Evolutionary conservation across 1,140 invertebrate genomes (phyloP).

Genomic region (Drosophila nikananu): DNA sequence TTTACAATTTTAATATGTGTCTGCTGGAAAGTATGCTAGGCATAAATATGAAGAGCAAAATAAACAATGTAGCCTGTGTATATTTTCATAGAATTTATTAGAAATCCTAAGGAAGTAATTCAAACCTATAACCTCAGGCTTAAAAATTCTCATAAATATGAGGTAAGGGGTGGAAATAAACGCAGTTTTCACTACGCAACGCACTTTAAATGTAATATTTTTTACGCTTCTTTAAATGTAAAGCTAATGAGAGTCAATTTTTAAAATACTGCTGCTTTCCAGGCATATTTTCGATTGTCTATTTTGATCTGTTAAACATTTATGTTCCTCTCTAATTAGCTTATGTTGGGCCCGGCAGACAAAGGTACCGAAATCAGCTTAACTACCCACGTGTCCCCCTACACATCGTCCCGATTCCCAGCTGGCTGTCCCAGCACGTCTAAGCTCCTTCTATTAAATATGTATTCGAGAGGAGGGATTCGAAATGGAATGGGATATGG

Average conservation of each 20-base stretch:
- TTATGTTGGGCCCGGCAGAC: conserved; percentile 34
- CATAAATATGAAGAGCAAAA: not conserved
- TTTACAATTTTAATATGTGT: not conserved
- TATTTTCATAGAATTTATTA: not conserved
- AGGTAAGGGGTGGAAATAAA: no score
- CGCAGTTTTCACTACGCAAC: not conserved
- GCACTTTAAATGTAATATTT: not conserved
- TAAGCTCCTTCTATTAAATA: conserved; percentile 60
- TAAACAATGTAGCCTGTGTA: not conserved
- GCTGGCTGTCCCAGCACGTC: conserved; percentile 25
- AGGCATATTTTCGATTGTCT: conserved; percentile 12
- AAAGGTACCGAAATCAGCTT: conserved; percentile 50
- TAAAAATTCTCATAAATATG: not conserved
- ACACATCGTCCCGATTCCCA: not conserved
- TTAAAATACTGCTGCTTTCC: not conserved
- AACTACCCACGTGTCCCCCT: conserved; percentile 24
- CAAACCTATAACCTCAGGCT: not conserved
- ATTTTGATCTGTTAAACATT: conserved; percentile 40
- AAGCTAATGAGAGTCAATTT: not conserved
- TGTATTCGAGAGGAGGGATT: conserved; percentile 30
- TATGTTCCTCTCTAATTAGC: conserved; percentile 51
- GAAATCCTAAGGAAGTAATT: not conserved
- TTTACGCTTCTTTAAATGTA: not conserved
- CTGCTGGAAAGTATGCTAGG: not conserved
- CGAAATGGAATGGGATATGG: not conserved